Evolutionary conservation across 2,113 vertebrate species (phyloP).

Genomic region (Elaphurus davidianus): DNA sequence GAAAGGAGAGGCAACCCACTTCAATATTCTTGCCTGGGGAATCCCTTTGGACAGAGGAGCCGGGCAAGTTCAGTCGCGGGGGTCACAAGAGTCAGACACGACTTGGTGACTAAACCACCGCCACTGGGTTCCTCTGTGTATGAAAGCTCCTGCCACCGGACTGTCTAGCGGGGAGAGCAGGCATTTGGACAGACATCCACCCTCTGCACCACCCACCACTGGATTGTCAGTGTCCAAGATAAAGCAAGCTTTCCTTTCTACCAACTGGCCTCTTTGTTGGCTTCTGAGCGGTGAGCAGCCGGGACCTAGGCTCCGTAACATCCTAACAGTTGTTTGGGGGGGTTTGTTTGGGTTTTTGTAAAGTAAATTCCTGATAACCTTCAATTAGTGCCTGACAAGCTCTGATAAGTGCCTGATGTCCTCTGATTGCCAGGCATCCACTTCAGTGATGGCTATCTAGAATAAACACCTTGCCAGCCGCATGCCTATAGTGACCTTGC

Average conservation of each 20-base stretch:
- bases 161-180: neutral
- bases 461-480: neutral
- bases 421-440: neutral
- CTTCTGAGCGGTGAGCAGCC: neutral
- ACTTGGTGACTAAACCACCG: neutral
- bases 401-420: neutral
- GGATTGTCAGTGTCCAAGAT: neutral
- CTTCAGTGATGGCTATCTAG: neutral
- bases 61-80: rapidly evolving
- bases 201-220: neutral
- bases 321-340: neutral
- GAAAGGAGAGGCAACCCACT: neutral
- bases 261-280: neutral
- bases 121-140: neutral
- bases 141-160: neutral
- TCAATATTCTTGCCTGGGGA: neutral
- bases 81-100: neutral
- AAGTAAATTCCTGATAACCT: neutral
- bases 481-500: neutral
- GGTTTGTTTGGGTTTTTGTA: neutral
- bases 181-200: neutral
- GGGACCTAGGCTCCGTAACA: neutral
- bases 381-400: neutral
- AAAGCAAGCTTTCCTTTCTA: neutral
- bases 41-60: neutral